phyloP scores from a whole-genome alignment of 2,888 invertebrate genomes.

The Zelleria hepariella region DNA sequence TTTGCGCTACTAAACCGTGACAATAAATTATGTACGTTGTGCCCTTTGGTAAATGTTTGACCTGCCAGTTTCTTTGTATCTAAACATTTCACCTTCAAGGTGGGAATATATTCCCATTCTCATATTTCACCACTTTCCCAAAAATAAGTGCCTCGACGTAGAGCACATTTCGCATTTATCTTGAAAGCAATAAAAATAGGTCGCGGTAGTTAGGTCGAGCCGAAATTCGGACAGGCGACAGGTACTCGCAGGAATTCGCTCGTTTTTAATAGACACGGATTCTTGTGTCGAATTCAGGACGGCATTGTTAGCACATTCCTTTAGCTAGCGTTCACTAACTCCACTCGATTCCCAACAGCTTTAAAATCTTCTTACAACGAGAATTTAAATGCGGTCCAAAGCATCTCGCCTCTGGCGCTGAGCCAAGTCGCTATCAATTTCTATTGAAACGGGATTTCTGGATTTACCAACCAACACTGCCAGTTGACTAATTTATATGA shows the following conservation, averaged over 20 bases:
- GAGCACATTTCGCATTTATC: background rate
- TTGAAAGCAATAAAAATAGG: background rate
- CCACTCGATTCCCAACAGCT: slow-evolving; percentile 11
- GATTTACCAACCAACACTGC: slow-evolving; percentile 28
- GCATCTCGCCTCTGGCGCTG: slow-evolving; percentile 41
- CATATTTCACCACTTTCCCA: background rate
- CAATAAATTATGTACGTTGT: too few species aligned
- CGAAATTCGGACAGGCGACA: background rate
- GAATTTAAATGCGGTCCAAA: slow-evolving; percentile 54
- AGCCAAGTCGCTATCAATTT: slow-evolving; percentile 54
- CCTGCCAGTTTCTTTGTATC: background rate
- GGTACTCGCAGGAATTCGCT: slow-evolving; percentile 9
- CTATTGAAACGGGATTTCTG: slow-evolving; percentile 45
- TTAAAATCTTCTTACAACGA: slow-evolving; percentile 39
- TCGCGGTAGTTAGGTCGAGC: background rate
- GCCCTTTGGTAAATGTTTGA: background rate
- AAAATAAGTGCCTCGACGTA: background rate
- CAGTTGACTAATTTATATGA: slow-evolving; percentile 19
- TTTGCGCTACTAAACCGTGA: background rate
- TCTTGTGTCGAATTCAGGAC: slow-evolving; percentile 27
- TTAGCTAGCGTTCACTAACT: slow-evolving; percentile 11
- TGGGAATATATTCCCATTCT: background rate
- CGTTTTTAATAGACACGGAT: slow-evolving; percentile 38
- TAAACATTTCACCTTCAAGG: background rate
- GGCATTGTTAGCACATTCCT: slow-evolving; percentile 18